Percentiles rank a stretch among this genome's conserved stretches.
Evolutionary conservation across 2,113 vertebrate genomes (phyloP).

Genomic region (Polypterus senegalus): DNA sequence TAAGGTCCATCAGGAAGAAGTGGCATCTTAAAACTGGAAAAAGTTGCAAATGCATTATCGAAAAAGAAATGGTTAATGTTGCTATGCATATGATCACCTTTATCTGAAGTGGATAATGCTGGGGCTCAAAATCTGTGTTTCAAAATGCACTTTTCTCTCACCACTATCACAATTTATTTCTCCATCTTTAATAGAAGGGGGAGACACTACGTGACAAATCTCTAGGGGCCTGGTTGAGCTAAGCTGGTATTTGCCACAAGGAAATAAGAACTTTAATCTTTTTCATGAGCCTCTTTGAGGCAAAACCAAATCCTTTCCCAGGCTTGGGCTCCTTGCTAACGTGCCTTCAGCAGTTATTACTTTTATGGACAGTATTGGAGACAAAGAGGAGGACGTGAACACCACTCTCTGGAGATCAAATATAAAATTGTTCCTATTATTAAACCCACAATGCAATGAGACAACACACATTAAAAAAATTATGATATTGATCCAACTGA

Average conservation of each 20-base stretch:
- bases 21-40: neutral
- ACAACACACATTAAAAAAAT: neutral
- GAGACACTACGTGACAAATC: slow-evolving; percentile 6
- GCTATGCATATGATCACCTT: slow-evolving; percentile 13
- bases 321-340: slow-evolving; percentile 32
- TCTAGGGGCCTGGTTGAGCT: slow-evolving; percentile 40
- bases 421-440: neutral
- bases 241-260: slow-evolving; percentile 32
- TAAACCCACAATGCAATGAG: neutral
- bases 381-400: slow-evolving; percentile 20
- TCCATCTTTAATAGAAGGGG: slow-evolving; percentile 9
- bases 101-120: slow-evolving; percentile 12
- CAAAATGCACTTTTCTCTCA: slow-evolving; percentile 12
- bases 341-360: slow-evolving; percentile 39
- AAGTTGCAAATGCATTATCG: neutral
- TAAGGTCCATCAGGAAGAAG: slow-evolving; percentile 14
- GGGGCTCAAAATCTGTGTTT: slow-evolving; percentile 16
- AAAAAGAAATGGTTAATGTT: slow-evolving; percentile 1
- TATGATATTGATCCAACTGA: slow-evolving; percentile 5
- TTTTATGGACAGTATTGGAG: slow-evolving; percentile 24
- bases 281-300: slow-evolving; percentile 37
- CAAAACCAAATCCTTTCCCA: slow-evolving; percentile 24
- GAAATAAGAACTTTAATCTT: slow-evolving; percentile 12
- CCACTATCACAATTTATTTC: slow-evolving; percentile 14
- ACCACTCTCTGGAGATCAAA: slow-evolving; percentile 14